Evolutionary conservation across 1,140 invertebrate species (phyloP).

Genomic region (Heliconius congener): DNA sequence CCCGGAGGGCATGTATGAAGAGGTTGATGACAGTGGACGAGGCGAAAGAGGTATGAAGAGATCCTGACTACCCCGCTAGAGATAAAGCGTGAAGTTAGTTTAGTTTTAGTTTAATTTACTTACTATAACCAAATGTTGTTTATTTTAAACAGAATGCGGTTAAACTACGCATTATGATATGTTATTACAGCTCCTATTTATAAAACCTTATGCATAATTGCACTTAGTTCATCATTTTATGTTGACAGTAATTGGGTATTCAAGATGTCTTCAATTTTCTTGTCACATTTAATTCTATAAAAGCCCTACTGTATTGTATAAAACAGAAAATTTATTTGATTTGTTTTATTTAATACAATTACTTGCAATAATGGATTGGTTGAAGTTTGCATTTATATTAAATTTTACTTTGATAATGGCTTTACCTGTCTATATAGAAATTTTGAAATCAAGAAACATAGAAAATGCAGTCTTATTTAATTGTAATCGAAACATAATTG

Average conservation of each 20-base stretch:
- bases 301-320: not conserved
- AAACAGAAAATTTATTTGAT: not conserved
- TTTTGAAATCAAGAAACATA: slow-evolving; percentile 57
- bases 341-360: not conserved
- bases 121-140: not conserved
- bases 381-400: slow-evolving; percentile 6
- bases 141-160: not conserved
- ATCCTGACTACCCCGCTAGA: no score
- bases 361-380: slow-evolving; percentile 20
- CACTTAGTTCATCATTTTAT: slow-evolving; percentile 25
- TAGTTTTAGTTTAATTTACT: not conserved
- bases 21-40: no score
- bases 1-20: no score
- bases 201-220: not conserved
- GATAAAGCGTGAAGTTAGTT: no score
- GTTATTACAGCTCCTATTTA: not conserved
- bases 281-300: slow-evolving; percentile 34
- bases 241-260: slow-evolving; percentile 50
- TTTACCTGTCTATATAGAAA: slow-evolving; percentile 38
- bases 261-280: slow-evolving; percentile 35
- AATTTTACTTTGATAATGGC: slow-evolving; percentile 28
- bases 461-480: slow-evolving; percentile 49
- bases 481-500: slow-evolving; percentile 43
- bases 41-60: no score
- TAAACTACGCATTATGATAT: not conserved